Evolutionary conservation across 2,113 vertebrate species (phyloP).

Genomic region (Jaculus jaculus): DNA sequence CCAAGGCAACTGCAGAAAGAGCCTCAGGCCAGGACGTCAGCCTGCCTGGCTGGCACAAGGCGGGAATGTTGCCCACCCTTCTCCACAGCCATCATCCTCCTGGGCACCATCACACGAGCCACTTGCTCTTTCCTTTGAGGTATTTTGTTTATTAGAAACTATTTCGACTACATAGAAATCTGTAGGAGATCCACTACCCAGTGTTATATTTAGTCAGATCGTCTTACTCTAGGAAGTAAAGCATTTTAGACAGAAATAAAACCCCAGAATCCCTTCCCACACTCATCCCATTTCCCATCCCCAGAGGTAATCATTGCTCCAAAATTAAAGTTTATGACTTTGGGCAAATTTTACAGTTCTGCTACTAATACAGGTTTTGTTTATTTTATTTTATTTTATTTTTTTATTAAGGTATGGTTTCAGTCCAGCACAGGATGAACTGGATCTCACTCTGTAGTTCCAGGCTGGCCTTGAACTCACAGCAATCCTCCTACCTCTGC

Average conservation of each 20-base stretch:
- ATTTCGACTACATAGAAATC: background rate
- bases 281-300: background rate
- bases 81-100: accelerated
- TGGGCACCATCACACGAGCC: background rate
- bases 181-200: background rate
- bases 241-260: background rate
- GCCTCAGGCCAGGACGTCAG: background rate
- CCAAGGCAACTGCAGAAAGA: background rate
- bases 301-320: background rate
- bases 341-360: background rate
- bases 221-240: background rate
- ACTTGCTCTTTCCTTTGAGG: background rate
- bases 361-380: background rate
- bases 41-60: background rate
- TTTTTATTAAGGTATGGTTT: no score
- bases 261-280: background rate
- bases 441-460: no score
- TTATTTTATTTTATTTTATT: no score
- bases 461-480: no score
- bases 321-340: background rate
- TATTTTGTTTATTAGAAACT: background rate
- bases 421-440: no score
- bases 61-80: background rate
- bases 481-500: no score
- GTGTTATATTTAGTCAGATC: background rate